Evolutionary conservation across 53 echinoderm and acorn worm genomes (phyloP).

Genomic region (Actinopyga echinites): DNA sequence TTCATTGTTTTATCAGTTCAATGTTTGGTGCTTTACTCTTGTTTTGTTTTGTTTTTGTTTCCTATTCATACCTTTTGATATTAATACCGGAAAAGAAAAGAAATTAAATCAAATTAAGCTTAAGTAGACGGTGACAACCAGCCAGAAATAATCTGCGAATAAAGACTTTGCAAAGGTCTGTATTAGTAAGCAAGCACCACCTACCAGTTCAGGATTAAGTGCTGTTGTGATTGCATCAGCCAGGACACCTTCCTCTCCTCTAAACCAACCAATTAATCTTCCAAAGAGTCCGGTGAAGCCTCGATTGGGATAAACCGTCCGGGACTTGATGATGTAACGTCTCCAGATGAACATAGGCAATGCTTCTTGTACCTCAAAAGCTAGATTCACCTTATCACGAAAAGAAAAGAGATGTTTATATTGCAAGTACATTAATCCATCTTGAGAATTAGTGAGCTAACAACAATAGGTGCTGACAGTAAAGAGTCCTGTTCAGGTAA

Average conservation of each 20-base stretch:
- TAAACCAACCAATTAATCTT: conserved; percentile 50
- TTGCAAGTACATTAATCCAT: not conserved
- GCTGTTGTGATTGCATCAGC: conserved; percentile 72
- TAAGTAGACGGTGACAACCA: too few species aligned
- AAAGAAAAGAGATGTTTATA: not conserved
- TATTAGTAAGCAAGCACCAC: not conserved
- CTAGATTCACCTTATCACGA: conserved; percentile 74
- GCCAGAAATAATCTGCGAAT: too few species aligned
- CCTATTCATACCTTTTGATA: too few species aligned
- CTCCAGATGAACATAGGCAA: conserved; percentile 81
- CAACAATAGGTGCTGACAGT: too few species aligned
- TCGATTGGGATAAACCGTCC: conserved; percentile 78
- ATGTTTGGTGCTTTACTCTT: too few species aligned
- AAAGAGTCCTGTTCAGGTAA: too few species aligned
- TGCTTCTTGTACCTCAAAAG: conserved; percentile 94
- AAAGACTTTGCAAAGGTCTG: not conserved
- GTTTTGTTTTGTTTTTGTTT: too few species aligned
- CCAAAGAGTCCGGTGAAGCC: conserved; percentile 9
- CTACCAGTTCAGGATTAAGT: conserved; percentile 82
- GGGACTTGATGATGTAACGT: conserved; percentile 67
- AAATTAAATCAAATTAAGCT: too few species aligned
- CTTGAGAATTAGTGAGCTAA: too few species aligned
- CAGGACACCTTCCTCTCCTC: conserved; percentile 54
- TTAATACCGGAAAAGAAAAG: too few species aligned
- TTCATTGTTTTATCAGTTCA: too few species aligned